Base-by-base conservation (phyloP, 1,140 invertebrate genomes). In the Drosophila punjabiensis region DNA sequence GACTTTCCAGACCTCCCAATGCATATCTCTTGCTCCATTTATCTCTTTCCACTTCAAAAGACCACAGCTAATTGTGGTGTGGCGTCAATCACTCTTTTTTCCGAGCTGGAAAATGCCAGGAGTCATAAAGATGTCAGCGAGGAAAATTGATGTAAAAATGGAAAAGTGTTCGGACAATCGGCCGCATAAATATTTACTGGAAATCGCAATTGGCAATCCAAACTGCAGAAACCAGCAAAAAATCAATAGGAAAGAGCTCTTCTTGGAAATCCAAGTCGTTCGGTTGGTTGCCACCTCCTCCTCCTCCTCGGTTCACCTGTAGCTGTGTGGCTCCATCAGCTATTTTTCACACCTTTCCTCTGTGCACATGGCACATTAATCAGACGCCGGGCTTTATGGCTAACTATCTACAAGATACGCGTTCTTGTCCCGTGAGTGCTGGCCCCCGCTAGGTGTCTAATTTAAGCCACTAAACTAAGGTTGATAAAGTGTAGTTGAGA, bases 1-100 rank as follows among this genome's bases (percentile, higher is more conserved):
- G 84, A 71, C 62, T 52, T 55, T 16, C 58, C 28, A 16, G 53
- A 56, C 56, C 53, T 13, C 35, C 37, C 64, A 28, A 41, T 18
- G 47, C 61, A 77, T 48, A 78, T 70, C 67, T 41, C 13, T 77
- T 68, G 84, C 77, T 67, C 73, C 73, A 89, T 88, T 84, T 81
- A 69, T 81, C 81, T 60, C n/a, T 37, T 30, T 9, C 65, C 48
- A 89, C 76, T 79, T 79, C 65, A 79, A 70, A 78, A 53, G 48
- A n/a, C 60, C 68, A 45, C 60, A 50, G 67, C 30, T 81, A 83
- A 77, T 80, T 85, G 78, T 62, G 60, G 77, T 24, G 24, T 68
- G 67, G 48, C 80, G 66, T 88, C 84, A 79, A 74, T 83, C 80
- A 83, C 60, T 56, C 33, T 50, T n/a, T 2, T 32, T 59, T 20